phyloP scores from a whole-genome alignment of 2,113 vertebrate species.

The Pardalotus punctatus region DNA sequence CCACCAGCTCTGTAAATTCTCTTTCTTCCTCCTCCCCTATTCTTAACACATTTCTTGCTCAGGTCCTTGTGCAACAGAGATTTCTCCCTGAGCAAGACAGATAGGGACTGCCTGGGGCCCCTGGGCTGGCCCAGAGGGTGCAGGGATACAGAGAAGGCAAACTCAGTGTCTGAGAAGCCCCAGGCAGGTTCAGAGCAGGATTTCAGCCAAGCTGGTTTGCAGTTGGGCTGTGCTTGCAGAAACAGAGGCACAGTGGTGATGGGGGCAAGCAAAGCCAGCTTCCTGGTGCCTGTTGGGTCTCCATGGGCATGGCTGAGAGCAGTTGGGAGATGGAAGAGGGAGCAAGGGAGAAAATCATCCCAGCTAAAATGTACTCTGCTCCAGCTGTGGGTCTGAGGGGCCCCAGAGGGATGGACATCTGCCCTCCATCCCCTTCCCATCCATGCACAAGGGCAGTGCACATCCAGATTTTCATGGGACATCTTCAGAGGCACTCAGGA shows the following conservation, averaged over 20 bases:
- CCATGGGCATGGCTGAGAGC: accelerated
- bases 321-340: background rate
- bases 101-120: background rate
- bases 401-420: background rate
- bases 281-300: background rate
- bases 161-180: background rate
- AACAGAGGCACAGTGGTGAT: background rate
- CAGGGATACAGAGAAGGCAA: background rate
- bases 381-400: background rate
- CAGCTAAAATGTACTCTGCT: background rate
- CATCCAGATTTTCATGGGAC: background rate
- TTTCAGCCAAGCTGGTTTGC: background rate
- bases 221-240: background rate
- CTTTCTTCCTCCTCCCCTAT: background rate
- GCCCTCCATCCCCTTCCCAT: background rate
- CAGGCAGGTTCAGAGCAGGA: background rate
- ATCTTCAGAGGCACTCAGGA: background rate
- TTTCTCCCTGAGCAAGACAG: background rate
- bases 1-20: background rate
- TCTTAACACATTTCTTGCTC: background rate
- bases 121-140: background rate
- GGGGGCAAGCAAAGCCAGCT: background rate
- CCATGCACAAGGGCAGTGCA: background rate
- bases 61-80: background rate
- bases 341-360: background rate